Evolutionary conservation across 2,113 vertebrate genomes (phyloP).

Genomic region (Pyxicephalus adspersus): DNA sequence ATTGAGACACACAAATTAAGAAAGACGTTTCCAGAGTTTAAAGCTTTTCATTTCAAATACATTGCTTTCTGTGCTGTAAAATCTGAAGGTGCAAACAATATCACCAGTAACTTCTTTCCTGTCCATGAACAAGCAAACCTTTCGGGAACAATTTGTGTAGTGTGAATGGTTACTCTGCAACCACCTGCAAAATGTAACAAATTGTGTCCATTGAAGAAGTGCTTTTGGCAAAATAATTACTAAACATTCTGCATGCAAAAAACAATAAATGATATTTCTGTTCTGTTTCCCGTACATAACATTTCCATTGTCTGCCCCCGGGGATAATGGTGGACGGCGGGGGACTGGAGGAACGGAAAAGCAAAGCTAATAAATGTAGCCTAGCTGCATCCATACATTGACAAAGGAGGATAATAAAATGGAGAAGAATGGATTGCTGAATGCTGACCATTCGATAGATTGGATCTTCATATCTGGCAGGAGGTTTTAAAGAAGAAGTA

Average conservation of each 20-base stretch:
- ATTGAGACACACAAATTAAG: background rate
- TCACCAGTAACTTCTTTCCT: background rate
- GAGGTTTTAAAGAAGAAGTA: no score
- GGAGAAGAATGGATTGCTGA: background rate
- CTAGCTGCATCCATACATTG: background rate
- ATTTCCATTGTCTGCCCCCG: conserved; percentile 16
- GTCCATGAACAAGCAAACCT: conserved; percentile 2
- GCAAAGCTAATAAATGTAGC: background rate
- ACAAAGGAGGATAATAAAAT: background rate
- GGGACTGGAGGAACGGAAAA: no score
- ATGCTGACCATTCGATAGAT: no score
- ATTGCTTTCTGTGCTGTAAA: conserved; percentile 13
- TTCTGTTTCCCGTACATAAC: conserved; percentile 23
- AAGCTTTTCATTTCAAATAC: background rate
- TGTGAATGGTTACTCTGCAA: background rate
- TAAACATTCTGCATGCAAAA: background rate
- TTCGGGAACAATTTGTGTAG: background rate
- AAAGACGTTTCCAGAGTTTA: background rate
- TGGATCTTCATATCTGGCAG: no score
- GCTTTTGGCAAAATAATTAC: conserved; percentile 34
- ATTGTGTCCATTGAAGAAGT: background rate
- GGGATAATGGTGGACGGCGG: conserved; percentile 9
- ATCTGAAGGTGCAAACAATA: background rate
- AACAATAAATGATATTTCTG: conserved; percentile 28
- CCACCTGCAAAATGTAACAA: conserved; percentile 4